Base-by-base conservation (phyloP, 1,140 invertebrate genomes). In the Hypsibius dujardini region DNA sequence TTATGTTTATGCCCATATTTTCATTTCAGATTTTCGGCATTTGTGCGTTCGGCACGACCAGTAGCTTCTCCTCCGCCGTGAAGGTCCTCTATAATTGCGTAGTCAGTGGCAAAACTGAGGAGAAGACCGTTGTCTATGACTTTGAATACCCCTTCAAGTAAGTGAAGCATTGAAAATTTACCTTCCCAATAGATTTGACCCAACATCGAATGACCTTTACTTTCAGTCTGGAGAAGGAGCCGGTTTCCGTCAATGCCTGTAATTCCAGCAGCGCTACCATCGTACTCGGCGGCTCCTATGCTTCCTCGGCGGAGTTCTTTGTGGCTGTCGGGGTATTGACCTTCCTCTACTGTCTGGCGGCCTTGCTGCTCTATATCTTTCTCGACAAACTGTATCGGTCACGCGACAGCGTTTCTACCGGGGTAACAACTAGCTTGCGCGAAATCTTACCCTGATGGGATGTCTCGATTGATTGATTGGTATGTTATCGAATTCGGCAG, bases 261-360 rank as follows among this genome's bases (percentile, higher is more conserved):
- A 47, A 14, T 40, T n/a, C 12, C 46, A 47, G 72, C 2, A 59
- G 45, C 42, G 46, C 2, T 45, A 46, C 50, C 42, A 45, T 71
- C 15, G 2, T 59, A 15, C 73, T 45, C 7, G 73, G 73, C 1
- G 67, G 47, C 72, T 28, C 46, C 3, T 75, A 72, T 62, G 28
- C 82, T 62, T 82, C 84, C 28, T 82, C 85, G 77, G 81, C 85
- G 0, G 80, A 85, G 76, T 87, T 87, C 79, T 88, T 84, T 78
- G 86, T 87, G 15, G 84, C 85, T 47, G 84, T 85, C 72, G 86
- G 86, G 46, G 86, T 87, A 15, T 78, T 87, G 40, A 82, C 84
- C 3, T 83, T 87, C 76, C 76, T 87, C 12, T 87, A 85, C 77
- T 80, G 82, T 70, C 74, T 86, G 47, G 84, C 76, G 7, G 82